Evolutionary conservation across 1,140 invertebrate genomes (phyloP).

Genomic region (Phymastichus coffea): DNA sequence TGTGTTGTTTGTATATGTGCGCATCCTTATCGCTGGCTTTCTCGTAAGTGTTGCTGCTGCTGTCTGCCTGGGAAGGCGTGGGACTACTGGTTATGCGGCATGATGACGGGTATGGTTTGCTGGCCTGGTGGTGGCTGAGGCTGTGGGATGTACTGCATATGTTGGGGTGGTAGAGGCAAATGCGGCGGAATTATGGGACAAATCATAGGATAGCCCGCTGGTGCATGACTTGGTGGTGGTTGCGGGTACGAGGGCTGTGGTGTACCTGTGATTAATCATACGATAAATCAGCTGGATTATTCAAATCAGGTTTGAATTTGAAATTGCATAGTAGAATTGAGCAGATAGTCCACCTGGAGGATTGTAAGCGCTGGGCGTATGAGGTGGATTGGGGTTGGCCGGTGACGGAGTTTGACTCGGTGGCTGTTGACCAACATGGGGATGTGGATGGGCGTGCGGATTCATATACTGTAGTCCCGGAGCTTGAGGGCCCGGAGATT

Average conservation of each 20-base stretch:
- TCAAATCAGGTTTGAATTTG: not conserved
- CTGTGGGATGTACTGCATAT: slow-evolving; percentile 57
- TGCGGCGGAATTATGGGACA: slow-evolving; percentile 62
- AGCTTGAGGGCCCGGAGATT: slow-evolving; percentile 58
- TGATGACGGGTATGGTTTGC: slow-evolving; percentile 57
- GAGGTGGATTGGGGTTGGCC: slow-evolving; percentile 62
- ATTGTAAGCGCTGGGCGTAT: slow-evolving; percentile 62
- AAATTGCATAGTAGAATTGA: not conserved
- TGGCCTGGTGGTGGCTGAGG: slow-evolving; percentile 58
- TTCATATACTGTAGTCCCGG: slow-evolving; percentile 62
- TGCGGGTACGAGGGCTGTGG: slow-evolving; percentile 57
- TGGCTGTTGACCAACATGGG: slow-evolving; percentile 56
- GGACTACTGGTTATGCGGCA: slow-evolving; percentile 57
- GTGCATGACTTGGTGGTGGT: slow-evolving; percentile 56
- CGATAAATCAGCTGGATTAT: too few relatives aligned
- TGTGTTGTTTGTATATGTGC: too few relatives aligned
- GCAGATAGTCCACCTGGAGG: slow-evolving; percentile 49
- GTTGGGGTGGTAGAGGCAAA: slow-evolving; percentile 57
- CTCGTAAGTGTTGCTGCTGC: slow-evolving; percentile 19
- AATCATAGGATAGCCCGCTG: slow-evolving; percentile 59
- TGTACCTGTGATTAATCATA: too few relatives aligned
- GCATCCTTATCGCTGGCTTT: slow-evolving; percentile 17
- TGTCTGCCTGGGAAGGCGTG: slow-evolving; percentile 23
- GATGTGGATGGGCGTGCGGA: slow-evolving; percentile 56
- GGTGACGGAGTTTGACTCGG: slow-evolving; percentile 66